Evolutionary conservation across 2,113 vertebrate species (phyloP).

Genomic region (Telmatochromis sp.): DNA sequence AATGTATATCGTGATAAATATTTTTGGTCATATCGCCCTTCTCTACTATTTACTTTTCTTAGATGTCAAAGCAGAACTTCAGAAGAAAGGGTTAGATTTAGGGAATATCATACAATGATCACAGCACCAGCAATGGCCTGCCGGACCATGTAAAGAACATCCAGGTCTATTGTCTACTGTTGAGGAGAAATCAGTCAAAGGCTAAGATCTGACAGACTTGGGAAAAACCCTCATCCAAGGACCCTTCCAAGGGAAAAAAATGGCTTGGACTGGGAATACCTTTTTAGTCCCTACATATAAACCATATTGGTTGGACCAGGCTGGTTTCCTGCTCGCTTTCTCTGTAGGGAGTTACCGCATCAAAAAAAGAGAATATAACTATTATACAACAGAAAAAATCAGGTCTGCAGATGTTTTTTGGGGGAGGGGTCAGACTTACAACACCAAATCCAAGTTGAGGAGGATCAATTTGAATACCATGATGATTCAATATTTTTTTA

Average conservation of each 20-base stretch:
- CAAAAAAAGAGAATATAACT: background rate
- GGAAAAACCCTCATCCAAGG: background rate
- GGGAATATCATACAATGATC: background rate
- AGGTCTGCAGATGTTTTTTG: background rate
- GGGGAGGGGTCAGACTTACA: background rate
- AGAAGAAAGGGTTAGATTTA: background rate
- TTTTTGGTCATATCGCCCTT: background rate
- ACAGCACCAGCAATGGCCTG: background rate
- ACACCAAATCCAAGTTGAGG: background rate
- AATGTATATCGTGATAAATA: too few species aligned
- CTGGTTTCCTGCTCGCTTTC: background rate
- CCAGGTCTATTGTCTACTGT: background rate
- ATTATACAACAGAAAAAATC: background rate
- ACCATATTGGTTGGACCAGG: background rate
- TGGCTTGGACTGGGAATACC: background rate
- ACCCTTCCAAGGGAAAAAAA: background rate
- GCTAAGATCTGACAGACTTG: background rate
- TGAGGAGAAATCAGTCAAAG: background rate
- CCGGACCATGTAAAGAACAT: background rate
- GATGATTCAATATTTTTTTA: background rate
- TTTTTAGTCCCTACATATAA: background rate
- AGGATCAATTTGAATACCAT: background rate
- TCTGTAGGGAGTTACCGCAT: background rate
- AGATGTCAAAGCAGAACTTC: background rate
- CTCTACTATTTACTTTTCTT: background rate